Evolutionary conservation across 64 coral and sea anemone genomes (phyloP).

Genomic region (Stichodactyla mertensii): DNA sequence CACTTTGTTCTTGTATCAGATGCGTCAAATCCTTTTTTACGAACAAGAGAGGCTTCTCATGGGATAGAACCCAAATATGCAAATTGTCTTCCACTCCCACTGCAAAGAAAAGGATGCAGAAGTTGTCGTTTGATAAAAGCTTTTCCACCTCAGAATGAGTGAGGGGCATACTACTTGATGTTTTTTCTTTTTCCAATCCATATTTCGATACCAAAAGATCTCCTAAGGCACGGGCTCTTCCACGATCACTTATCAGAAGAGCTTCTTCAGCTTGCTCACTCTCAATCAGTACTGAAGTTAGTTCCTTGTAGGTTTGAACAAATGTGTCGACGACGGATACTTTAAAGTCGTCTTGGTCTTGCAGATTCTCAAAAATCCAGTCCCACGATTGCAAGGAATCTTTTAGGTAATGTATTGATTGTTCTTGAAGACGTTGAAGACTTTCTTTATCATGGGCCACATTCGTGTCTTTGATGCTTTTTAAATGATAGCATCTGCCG

Average conservation of each 20-base stretch:
- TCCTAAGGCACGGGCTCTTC: slow-evolving; percentile 17
- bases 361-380: neutral
- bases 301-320: neutral
- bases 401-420: neutral
- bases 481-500: neutral
- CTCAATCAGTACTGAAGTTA: neutral
- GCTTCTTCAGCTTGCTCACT: neutral
- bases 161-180: neutral
- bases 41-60: too few species aligned
- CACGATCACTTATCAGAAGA: neutral
- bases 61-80: too few species aligned
- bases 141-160: neutral
- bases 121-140: too few species aligned
- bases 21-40: too few species aligned
- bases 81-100: too few species aligned
- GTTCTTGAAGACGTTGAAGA: neutral
- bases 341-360: slow-evolving; percentile 10
- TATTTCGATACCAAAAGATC: slow-evolving; percentile 10
- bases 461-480: too few species aligned
- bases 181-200: neutral
- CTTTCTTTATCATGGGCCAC: neutral
- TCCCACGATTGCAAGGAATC: neutral
- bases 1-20: too few species aligned
- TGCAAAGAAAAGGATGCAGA: too few species aligned
- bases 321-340: slow-evolving; percentile 14